Evolutionary conservation across 2,888 invertebrate species (phyloP), one percentile per base, ranked within the genome.

Genomic region (Ormyrus nitidulus): DNA sequence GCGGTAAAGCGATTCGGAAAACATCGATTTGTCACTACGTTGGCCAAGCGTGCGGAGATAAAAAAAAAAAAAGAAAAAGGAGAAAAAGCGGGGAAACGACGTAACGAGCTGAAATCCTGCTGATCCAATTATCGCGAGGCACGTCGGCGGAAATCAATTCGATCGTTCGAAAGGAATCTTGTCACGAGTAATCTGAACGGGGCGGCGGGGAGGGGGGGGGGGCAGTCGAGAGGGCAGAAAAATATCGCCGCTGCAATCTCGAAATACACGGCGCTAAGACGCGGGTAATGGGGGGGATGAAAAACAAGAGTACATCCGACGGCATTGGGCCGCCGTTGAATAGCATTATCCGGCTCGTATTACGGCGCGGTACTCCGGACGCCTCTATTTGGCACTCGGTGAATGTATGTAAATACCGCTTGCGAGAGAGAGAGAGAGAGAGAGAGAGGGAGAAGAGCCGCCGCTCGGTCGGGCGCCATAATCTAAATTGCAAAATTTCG

Each of bases 401-500:
- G 49, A 13, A 75, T 68, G 68, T 59, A 68, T 68, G 59, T 53
- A 68, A 68, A 70, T 77, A 11, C 7, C 10, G 1, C 34, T 34
- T 34, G 13, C 46, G 5, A n/a, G 56, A 56, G 13, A 19, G 56
- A 19, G 19, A 19, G 19, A 19, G 19, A 19, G 19, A 19, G 5
- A n/a, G 56, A 46, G 13, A 13, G 5, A 8, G 56, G 44, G 13
- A 19, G 56, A 11, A 1, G 62, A 34, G 8, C 34, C 59, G n/a
- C 2, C 34, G 34, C 34, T 34, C 34, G 53, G 59, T n/a, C 46
- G 61, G 46, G 19, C 56, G 66, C 10, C 56, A 56, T 70, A 70
- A 77, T 77, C 69, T 77, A 64, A 70, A 77, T 77, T 70, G 64
- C 77, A 70, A 77, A 77, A 77, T 77, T 77, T 61, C 61, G 49